Base-by-base conservation (phyloP, 2,888 invertebrate genomes). In the Tolmerus cingulatus region DNA sequence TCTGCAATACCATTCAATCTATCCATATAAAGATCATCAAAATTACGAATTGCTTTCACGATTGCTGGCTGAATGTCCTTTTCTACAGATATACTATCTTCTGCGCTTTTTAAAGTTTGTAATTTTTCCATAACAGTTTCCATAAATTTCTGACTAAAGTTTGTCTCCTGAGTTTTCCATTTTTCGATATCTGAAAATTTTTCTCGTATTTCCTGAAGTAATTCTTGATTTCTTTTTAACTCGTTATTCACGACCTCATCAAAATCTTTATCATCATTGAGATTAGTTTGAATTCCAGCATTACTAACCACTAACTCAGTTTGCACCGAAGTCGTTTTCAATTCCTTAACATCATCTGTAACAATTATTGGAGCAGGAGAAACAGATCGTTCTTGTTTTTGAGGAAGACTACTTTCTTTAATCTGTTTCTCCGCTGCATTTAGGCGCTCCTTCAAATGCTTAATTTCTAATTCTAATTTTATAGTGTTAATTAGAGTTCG, bases 381-480 rank as follows among this genome's bases (percentile, higher is more conserved):
- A 16, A 86, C 88, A 88, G 0, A 88, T 88, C 5, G 89, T 88
- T 84, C 79, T 46, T 89, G 87, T 23, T n/a, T 19, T 40, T 27
- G 2, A 66, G 19, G 9, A 2, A 46, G 4, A 51, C 9, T 76
- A 51, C 30, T 16, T 34, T 74, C 57, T 12, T 19, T n/a, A 86
- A 95, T 93, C 9, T 94, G 92, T 88, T 93, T 93, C 89, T 95
- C 95, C 0, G 95, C 94, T 76, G 92, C 93, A 90, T 95, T 95
- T 1, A 95, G 90, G 30, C 95, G 92, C 89, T 95, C 95, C 90
- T 95, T 95, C 9, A 95, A 90, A 55, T 94, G 94, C 90, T 95
- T 95, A 57, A 95, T 95, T 91, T 95, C 95, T 76, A 94, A 91
- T 87, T 95, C 94, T 87, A 96, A 91, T 91, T 95, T 95, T 74